Evolutionary conservation across 2,113 vertebrate genomes (phyloP), one percentile per base, ranked within the genome.

Genomic region (Kryptolebias marmoratus): DNA sequence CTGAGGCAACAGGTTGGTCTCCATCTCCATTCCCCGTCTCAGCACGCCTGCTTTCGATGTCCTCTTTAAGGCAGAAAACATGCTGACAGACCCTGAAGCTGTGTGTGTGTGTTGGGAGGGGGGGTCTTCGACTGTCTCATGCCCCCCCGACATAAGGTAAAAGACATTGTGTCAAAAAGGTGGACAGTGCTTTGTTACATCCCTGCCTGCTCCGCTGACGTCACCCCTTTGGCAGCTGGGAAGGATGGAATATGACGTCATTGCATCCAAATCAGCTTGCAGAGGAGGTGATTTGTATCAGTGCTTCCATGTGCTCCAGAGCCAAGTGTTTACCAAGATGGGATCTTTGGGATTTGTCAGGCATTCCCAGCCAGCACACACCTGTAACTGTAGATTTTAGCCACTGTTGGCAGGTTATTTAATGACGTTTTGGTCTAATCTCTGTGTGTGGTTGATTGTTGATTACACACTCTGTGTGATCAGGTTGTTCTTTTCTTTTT

Each of bases 1-100:
- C 72, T 65, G 70, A 89, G 86, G 91, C 89, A 91, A 91, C 91
- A 91, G 84, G 89, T 91, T 80, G 89, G 70, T 86, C 66, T 86
- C 50, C 64, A 70, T 64, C 73, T 77, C 44, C 66, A 64, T 76
- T 47, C 50, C 31, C 73, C 30, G 31, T 61, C 62, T 75, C 64
- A 55, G 28, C 53, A 53, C n/a, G 27, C 79, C 65, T 49, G 31
- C 63, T 15, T 66, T 63, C 15, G 28, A 57, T 53, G 68, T 71
- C 73, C 61, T 75, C 39, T 27, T 48, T 64, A 69, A 64, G 39
- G 58, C 71, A 44, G 13, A 16, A 44, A 31, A 63, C 61, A 14
- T 62, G 42, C 53, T 28, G 64, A 52, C 52, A 58, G 31, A 75
- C 36, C 36, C 30, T 14, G 75, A 47, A 36, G 39, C 61, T 76